Evolutionary conservation across 1,140 invertebrate genomes (phyloP).

Genomic region (Papilio aristodemus): DNA sequence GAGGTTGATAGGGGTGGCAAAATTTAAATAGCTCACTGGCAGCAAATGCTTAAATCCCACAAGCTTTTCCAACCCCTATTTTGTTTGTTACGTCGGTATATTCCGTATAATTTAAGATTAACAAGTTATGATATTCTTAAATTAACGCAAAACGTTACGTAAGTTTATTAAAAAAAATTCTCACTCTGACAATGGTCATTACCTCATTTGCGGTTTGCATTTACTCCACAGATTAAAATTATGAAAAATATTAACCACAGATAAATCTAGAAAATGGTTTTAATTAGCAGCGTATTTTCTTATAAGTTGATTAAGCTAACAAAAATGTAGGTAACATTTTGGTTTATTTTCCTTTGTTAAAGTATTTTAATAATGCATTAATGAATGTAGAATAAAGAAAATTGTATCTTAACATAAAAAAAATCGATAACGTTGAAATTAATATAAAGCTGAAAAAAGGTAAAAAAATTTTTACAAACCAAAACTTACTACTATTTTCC

Average conservation of each 20-base stretch:
- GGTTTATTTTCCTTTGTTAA: background rate
- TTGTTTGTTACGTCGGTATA: background rate
- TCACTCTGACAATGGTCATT: background rate
- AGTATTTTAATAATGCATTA: conserved; percentile 1
- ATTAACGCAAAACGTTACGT: background rate
- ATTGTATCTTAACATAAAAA: too few species aligned
- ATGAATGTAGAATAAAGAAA: background rate
- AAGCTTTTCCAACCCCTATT: background rate
- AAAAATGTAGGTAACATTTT: too few species aligned
- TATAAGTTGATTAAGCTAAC: background rate
- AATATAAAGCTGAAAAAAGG: too few species aligned
- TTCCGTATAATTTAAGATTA: conserved; percentile 14
- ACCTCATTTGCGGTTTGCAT: background rate
- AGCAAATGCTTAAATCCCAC: background rate
- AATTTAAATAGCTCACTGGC: too few species aligned
- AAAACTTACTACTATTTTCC: too few species aligned
- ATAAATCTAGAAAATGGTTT: background rate
- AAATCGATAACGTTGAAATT: too few species aligned
- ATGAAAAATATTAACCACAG: conserved; percentile 9
- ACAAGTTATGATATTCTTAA: background rate
- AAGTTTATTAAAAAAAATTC: conserved; percentile 10
- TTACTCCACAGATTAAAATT: background rate
- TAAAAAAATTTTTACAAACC: too few species aligned
- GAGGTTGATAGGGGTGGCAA: background rate
- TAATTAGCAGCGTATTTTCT: conserved; percentile 19